These are phyloP conservation scores for Brachyptera risi DNA, from an alignment of 2,888 invertebrate species.

Conservation along the genomic window DNA sequence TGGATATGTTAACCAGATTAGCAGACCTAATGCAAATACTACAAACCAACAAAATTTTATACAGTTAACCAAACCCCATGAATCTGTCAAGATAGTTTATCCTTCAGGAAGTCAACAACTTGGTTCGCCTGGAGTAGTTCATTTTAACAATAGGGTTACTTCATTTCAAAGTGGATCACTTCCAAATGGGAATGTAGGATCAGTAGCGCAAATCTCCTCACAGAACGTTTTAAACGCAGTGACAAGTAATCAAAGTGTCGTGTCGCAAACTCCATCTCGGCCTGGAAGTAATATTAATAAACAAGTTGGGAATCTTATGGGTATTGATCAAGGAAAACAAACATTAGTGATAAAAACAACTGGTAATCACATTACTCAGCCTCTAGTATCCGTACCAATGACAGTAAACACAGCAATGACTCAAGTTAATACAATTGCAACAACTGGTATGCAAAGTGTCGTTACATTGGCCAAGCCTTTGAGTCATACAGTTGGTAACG, in stretches of 20 bases:
- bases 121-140: constrained; percentile 44
- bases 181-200: constrained; percentile 66
- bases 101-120: constrained; percentile 49
- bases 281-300: constrained; percentile 34
- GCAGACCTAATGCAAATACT: constrained; percentile 34
- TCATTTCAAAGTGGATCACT: constrained; percentile 56
- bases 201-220: constrained; percentile 50
- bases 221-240: constrained; percentile 52
- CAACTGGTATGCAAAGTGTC: constrained; percentile 56
- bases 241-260: constrained; percentile 44
- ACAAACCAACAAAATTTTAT: constrained; percentile 36
- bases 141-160: constrained; percentile 56
- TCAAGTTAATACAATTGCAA: constrained; percentile 42
- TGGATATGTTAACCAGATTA: constrained; percentile 41
- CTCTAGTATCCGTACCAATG: constrained; percentile 57
- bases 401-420: constrained; percentile 53
- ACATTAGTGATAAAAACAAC: constrained; percentile 46
- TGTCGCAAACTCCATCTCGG: no score
- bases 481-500: constrained; percentile 51
- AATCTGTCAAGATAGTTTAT: constrained; percentile 54
- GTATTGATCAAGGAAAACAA: constrained; percentile 39
- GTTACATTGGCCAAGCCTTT: constrained; percentile 60
- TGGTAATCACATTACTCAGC: constrained; percentile 37
- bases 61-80: constrained; percentile 48
- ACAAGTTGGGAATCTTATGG: constrained; percentile 34